phyloP scores from a whole-genome alignment of 2,888 invertebrate species.

The Microctonus aethiopoides region DNA sequence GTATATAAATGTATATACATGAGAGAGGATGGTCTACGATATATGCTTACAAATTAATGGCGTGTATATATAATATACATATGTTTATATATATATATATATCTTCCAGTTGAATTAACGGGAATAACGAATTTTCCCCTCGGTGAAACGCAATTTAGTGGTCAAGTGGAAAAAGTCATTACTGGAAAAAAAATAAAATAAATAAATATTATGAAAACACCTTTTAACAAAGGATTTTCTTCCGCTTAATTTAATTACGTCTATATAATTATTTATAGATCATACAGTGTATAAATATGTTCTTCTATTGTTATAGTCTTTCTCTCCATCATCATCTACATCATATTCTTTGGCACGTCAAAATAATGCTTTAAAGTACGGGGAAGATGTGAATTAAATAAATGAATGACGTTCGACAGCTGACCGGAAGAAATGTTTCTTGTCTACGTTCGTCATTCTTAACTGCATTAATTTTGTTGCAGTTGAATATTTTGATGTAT shows the following conservation, averaged over 20 bases:
- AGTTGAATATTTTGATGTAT: no score
- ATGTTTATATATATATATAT: background rate
- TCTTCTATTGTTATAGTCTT: background rate
- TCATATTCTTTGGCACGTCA: background rate
- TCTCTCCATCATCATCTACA: background rate
- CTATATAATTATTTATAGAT: background rate
- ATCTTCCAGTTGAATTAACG: constrained; percentile 22
- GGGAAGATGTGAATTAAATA: background rate
- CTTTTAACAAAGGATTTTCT: background rate
- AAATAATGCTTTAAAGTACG: background rate
- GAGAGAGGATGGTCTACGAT: background rate
- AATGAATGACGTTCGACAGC: constrained; percentile 24
- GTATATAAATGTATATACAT: background rate
- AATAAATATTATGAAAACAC: background rate
- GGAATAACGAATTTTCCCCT: constrained; percentile 16
- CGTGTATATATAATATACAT: background rate
- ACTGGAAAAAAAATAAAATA: background rate
- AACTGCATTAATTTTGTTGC: background rate
- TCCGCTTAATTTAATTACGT: background rate
- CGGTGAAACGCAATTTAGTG: constrained; percentile 15
- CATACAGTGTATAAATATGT: background rate
- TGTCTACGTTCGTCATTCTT: constrained; percentile 11
- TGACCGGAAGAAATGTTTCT: constrained; percentile 27
- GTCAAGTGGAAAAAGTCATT: constrained; percentile 19
- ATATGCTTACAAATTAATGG: constrained; percentile 24